Evolutionary conservation across 2,113 vertebrate genomes (phyloP).

Genomic region (Tenebrosternarchus preto): DNA sequence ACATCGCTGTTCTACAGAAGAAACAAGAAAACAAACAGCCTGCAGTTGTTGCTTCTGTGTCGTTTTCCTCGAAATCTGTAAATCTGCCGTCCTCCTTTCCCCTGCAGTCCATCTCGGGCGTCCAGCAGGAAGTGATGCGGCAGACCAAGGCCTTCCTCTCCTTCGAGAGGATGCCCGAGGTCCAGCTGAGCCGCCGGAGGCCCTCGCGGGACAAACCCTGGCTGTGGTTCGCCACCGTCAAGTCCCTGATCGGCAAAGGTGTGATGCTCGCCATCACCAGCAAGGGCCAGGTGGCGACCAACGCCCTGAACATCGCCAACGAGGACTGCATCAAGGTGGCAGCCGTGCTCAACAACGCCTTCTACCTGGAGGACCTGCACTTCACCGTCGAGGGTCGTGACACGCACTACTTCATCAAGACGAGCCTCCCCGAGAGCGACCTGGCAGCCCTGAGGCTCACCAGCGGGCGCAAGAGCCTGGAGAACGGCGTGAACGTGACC

Average conservation of each 20-base stretch:
- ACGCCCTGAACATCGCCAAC: slow-evolving; percentile 93
- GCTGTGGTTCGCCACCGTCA: slow-evolving; percentile 94
- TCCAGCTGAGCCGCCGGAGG: slow-evolving; percentile 83
- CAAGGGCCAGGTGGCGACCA: slow-evolving; percentile 94
- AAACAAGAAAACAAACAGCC: background rate
- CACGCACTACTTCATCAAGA: slow-evolving; percentile 98
- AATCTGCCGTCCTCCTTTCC: slow-evolving; percentile 23
- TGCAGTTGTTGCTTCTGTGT: background rate
- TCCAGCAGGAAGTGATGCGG: slow-evolving; percentile 92
- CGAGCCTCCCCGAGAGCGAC: slow-evolving; percentile 92
- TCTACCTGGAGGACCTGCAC: slow-evolving; percentile 95
- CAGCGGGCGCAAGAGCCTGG: slow-evolving; percentile 89
- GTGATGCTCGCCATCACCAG: slow-evolving; percentile 92
- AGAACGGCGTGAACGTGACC: slow-evolving; percentile 95
- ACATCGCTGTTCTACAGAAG: background rate
- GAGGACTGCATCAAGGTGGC: slow-evolving; percentile 99
- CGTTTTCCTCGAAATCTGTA: background rate
- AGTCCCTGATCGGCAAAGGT: slow-evolving; percentile 93
- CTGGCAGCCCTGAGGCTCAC: slow-evolving; percentile 89
- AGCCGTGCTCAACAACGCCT: slow-evolving; percentile 92
- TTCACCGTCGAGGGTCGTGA: slow-evolving; percentile 94
- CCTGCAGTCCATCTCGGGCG: slow-evolving; percentile 90
- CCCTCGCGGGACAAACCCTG: slow-evolving; percentile 81
- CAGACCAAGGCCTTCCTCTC: slow-evolving; percentile 92
- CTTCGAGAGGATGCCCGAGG: slow-evolving; percentile 92